phyloP scores from a whole-genome alignment of 2,113 vertebrate species.

The Nothoprocta pentlandii region DNA sequence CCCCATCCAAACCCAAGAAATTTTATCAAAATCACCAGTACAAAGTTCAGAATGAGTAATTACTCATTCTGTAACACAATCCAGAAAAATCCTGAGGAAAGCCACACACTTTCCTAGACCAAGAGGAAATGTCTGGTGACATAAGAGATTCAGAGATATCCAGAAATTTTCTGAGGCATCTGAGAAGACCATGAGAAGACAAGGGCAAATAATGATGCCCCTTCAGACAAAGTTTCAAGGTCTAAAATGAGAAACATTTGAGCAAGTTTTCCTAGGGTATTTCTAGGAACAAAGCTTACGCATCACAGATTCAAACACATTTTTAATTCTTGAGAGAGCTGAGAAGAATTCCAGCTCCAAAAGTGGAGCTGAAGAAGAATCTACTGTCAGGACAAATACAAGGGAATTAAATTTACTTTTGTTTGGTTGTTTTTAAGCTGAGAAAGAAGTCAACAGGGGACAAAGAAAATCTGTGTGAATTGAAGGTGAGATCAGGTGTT shows the following conservation, averaged over 20 bases:
- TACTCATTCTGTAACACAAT: neutral
- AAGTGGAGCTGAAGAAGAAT: neutral
- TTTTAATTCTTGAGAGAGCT: neutral
- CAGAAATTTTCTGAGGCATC: neutral
- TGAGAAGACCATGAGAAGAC: neutral
- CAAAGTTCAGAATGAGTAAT: constrained; percentile 26
- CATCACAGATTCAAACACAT: neutral
- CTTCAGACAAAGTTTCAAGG: neutral
- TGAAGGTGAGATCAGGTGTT: neutral
- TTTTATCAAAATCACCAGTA: neutral
- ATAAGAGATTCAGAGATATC: neutral
- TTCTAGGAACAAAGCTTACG: neutral
- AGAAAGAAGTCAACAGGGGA: neutral
- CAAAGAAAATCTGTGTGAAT: neutral
- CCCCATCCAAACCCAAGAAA: neutral
- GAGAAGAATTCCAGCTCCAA: neutral
- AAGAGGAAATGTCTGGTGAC: neutral
- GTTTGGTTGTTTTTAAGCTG: neutral
- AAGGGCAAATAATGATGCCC: neutral
- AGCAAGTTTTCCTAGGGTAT: neutral
- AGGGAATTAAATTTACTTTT: neutral
- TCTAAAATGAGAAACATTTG: neutral
- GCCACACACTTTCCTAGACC: accelerated
- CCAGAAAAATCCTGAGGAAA: neutral
- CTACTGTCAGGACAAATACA: neutral